Percentiles rank a stretch among this genome's conserved stretches.
Evolutionary conservation across 1,140 invertebrate genomes (phyloP).

Genomic region (Sitobion miscanthi): DNA sequence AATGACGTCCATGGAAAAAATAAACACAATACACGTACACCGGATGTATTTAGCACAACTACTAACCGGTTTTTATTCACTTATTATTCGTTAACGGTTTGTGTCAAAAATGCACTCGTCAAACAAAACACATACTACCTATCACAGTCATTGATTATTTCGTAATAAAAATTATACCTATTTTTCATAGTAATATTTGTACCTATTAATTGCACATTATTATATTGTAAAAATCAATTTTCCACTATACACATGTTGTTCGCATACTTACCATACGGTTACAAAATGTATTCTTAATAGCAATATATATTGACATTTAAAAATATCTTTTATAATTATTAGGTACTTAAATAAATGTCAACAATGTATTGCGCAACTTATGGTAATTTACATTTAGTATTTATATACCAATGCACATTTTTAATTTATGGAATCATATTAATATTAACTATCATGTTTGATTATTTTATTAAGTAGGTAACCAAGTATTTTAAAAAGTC

Average conservation of each 20-base stretch:
- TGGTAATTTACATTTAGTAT: background rate
- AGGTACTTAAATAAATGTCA: background rate
- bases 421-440: background rate
- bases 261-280: background rate
- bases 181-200: background rate
- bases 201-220: background rate
- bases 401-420: background rate
- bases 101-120: background rate
- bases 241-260: background rate
- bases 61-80: conserved; percentile 50
- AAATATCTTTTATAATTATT: background rate
- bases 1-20: conserved; percentile 36
- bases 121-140: background rate
- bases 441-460: background rate
- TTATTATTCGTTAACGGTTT: conserved; percentile 38
- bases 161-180: background rate
- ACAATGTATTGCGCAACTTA: background rate
- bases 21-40: background rate
- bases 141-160: background rate
- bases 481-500: background rate
- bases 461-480: background rate
- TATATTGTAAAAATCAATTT: background rate
- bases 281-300: background rate
- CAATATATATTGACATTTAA: background rate
- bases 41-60: conserved; percentile 45